Percentiles rank a stretch among this genome's conserved stretches.
phyloP scores from a whole-genome alignment of 2,888 invertebrate genomes.

The Tromatobia lineatoria region DNA sequence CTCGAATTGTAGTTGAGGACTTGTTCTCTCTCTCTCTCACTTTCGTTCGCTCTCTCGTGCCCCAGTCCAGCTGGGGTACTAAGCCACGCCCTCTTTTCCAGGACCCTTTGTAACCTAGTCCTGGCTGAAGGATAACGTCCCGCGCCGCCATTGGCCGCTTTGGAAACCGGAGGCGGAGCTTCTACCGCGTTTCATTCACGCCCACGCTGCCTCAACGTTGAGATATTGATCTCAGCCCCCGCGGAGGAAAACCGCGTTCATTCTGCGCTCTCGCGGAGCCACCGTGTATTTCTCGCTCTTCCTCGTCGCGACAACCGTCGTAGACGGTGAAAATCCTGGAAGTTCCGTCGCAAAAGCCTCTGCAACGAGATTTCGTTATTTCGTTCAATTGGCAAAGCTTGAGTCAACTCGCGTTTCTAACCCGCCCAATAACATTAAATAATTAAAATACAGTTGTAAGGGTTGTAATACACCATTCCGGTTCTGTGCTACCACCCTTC shows the following conservation, averaged over 20 bases:
- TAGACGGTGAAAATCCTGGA: constrained; percentile 34
- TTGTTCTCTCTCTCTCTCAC: constrained; percentile 7
- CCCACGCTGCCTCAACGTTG: constrained; percentile 74
- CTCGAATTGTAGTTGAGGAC: constrained; percentile 4
- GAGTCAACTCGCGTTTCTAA: constrained; percentile 25
- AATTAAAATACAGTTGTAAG: constrained; percentile 15
- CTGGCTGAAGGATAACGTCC: constrained; percentile 47
- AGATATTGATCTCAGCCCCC: constrained; percentile 83
- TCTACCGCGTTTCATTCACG: constrained; percentile 58
- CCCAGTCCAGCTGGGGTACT: constrained; percentile 38
- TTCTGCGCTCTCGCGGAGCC: constrained; percentile 34
- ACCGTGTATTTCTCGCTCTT: constrained; percentile 23
- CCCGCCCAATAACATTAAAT: constrained; percentile 50
- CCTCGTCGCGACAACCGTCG: constrained; percentile 14
- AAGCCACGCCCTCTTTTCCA: constrained; percentile 65
- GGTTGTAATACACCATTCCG: constrained; percentile 2
- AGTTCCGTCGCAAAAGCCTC: neutral
- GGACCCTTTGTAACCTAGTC: constrained; percentile 61
- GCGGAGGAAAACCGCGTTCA: constrained; percentile 56
- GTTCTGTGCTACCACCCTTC: constrained; percentile 8
- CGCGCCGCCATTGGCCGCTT: constrained; percentile 58
- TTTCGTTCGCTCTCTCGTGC: constrained; percentile 31
- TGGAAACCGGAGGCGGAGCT: constrained; percentile 65
- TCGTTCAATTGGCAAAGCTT: constrained; percentile 5
- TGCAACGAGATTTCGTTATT: constrained; percentile 7